Evolutionary conservation across 2,797 vertebrate genomes (phyloP), one percentile per base, ranked within the genome.

Genomic region (Numenius phaeopus): DNA sequence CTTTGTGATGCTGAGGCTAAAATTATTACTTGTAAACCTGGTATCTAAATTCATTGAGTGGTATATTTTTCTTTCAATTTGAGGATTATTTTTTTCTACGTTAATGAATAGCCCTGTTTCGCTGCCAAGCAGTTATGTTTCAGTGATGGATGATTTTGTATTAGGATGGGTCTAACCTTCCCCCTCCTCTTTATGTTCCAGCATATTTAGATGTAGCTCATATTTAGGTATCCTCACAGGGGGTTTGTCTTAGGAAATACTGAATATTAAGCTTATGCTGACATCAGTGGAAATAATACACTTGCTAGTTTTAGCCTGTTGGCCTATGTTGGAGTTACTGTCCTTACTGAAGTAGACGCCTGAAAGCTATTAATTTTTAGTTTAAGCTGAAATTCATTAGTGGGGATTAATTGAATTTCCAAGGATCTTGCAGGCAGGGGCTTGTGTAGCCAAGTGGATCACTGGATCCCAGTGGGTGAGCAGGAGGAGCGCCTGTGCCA

Each of bases 381-480:
- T 34, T 46, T 15, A 49, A 77, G 46, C 30, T 49, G 54, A 44
- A 85, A 64, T 34, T 39, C 3, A 12, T 34, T 52, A 44, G 29
- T 9, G 10, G 39, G 11, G 2, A 7, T 10, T 50, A 40, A 32
- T 1, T 30, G 85, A 13, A 32, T 66, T 37, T 61, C 20, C 6
- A 26, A n/a, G 50, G 42, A 47, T 23, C 49, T 47, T 39, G 49
- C 29, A 21, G 26, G 10, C 5, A 4, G 21, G 17, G 6, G 30
- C 39, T 40, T 11, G 42, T 19, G 13, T 21, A 32, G 34, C 20
- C 8, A 17, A 17, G 65, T 3, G 9, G 47, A 24, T 32, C 7
- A 1, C 32, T 16, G 0, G 2, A 18, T 46, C 32, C 19, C 24
- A 8, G 6, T 3, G 9, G 12, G 12, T 9, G 55, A 52, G 54